Base-by-base conservation (phyloP, 2,797 vertebrate genomes). In the Lophura swinhoii region DNA sequence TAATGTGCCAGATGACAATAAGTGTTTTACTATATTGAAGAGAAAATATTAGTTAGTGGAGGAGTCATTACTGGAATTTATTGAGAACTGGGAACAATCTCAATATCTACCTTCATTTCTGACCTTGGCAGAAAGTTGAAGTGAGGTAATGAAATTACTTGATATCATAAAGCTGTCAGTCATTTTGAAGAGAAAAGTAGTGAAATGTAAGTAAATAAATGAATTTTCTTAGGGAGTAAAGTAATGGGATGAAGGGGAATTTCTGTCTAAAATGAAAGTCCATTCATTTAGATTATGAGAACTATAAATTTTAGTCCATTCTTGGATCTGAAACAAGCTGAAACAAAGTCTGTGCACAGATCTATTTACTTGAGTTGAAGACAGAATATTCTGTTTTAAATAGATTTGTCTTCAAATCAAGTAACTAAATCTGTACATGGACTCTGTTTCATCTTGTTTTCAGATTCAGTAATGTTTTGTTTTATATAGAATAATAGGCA, bases 131-230 rank as follows among this genome's bases (percentile, higher is more conserved):
- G 87, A 69, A 89, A 72, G 66, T 55, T 94, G 66, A 91, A 87
- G 26, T 93, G 73, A 95, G 44, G 87, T 93, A 94, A 94, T 95
- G 82, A 87, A 92, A 91, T 87, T 46, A 89, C 66, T 83, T 95
- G 92, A 96, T 83, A 87, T 89, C 94, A 96, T 83, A 83, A 92
- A 93, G n/a, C 83, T 93, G 84, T 91, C 84, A 93, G 73, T 43
- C 55, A 44, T 92, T 93, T 77, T 92, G 41, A 94, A 82, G 53
- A 84, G 8, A 7, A 29, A 28, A 85, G 14, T 23, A 35, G 55
- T 95, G 63, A 93, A 89, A 93, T 83, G 93, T 23, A 62, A 35
- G 89, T 92, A 94, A 93, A 94, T 83, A 92, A 93, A 92, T 89
- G 3, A 96, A 85, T 29, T 88, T 31, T n/a, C 43, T 82, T 64